Evolutionary conservation across 2,113 vertebrate species (phyloP).

Genomic region (Malurus cyaneus): DNA sequence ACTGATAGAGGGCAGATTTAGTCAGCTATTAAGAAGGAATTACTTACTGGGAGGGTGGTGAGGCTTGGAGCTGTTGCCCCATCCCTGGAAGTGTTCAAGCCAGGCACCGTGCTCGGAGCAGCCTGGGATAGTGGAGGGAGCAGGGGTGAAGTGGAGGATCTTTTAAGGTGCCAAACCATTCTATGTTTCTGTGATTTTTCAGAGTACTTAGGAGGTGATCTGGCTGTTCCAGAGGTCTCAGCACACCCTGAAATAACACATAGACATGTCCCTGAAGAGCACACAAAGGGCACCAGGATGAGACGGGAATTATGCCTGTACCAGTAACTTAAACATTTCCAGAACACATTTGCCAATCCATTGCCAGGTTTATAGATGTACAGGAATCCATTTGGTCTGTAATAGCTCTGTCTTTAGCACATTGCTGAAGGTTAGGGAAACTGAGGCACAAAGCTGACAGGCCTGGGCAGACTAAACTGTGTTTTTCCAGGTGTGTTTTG

Average conservation of each 20-base stretch:
- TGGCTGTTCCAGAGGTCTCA: background rate
- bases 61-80: accelerated
- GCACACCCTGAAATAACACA: background rate
- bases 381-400: background rate
- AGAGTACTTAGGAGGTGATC: background rate
- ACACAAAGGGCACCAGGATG: background rate
- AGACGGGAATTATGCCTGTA: background rate
- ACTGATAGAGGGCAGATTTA: background rate
- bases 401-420: background rate
- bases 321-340: background rate
- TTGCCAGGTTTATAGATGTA: background rate
- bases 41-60: background rate
- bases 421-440: background rate
- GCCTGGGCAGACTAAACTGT: background rate
- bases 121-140: background rate
- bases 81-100: background rate
- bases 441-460: background rate
- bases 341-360: background rate
- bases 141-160: background rate
- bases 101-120: no score
- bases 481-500: background rate
- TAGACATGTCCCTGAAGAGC: background rate
- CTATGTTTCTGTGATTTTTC: background rate
- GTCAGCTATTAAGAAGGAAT: background rate
- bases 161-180: background rate